Evolutionary conservation across 1,140 invertebrate genomes (phyloP), one percentile per base, ranked within the genome.

Genomic region (Sminthurinus signatus): DNA sequence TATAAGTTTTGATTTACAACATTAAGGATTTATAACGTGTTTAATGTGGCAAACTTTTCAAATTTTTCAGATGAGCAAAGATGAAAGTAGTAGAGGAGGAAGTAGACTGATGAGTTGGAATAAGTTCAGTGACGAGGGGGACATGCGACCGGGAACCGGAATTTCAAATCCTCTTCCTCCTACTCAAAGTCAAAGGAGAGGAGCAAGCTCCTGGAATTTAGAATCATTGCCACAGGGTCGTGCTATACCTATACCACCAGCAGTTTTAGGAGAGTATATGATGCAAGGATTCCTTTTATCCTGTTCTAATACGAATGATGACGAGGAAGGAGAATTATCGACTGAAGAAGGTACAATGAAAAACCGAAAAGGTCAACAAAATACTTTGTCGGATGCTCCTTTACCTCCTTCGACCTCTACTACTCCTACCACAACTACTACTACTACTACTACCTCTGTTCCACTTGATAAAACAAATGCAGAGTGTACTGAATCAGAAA

Each of bases 211-310:
- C 75, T 71, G 70, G 27, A 57, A 59, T 27, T 54, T 42, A 48
- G 55, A 62, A 14, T 39, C 43, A 31, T 56, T 69, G 25, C 68
- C 68, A 36, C 63, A 73, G 36, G 70, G 73, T 39, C 75, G 75
- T 43, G 76, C 74, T 61, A 74, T 76, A 64, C 75, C 68, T 72
- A n/a, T n/a, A n/a, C 62, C 75, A 68, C 68, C 75, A 62, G 71
- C 73, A 63, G 48, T 72, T 63, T 43, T 66, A 51, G 75, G 75
- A 28, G 72, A 75, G 50, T 81, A 81, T 65, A 82, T 88, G 66
- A 92, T 93, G 89, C 90, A 93, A 76, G 86, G 89, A 27, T 93
- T 93, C 77, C 80, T 89, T 63, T 78, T 93, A 28, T 61, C 60
- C 25, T 69, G 62, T 32, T 68, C 67, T 2, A 50, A 46, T 39